Conservation (phyloP, 2,797 vertebrate genomes). For the Babyrousa celebensis region DNA sequence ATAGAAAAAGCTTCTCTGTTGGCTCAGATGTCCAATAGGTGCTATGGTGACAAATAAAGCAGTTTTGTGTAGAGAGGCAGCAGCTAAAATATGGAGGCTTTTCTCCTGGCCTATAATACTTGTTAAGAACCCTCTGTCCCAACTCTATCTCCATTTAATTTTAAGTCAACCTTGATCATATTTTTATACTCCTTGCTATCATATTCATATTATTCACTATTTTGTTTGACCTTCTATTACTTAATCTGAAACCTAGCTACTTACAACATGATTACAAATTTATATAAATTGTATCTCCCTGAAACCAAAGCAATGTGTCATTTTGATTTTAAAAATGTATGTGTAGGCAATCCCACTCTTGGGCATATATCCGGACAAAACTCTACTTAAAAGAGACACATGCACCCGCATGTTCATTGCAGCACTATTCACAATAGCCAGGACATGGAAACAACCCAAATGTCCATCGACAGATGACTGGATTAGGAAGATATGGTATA, state of each 20-base stretch:
- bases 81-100: not conserved
- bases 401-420: no score
- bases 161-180: not conserved
- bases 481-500: no score
- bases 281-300: not conserved
- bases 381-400: no score
- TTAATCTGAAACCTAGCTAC: not conserved
- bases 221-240: conserved; percentile 22
- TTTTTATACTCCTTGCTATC: not conserved
- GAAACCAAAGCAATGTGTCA: conserved; percentile 32
- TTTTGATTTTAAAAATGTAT: conserved; percentile 44
- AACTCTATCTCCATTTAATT: not conserved
- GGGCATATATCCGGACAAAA: no score
- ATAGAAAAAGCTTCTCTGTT: not conserved
- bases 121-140: not conserved
- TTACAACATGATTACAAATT: not conserved
- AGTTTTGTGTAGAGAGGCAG: not conserved
- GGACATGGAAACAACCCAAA: no score
- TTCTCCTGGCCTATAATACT: not conserved
- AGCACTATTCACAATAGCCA: no score
- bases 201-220: not conserved
- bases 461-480: no score
- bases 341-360: not conserved
- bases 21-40: not conserved
- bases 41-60: not conserved